These are phyloP conservation scores for Formica selysi DNA, from an alignment of 1,140 invertebrate species.

Conservation along the genomic window DNA sequence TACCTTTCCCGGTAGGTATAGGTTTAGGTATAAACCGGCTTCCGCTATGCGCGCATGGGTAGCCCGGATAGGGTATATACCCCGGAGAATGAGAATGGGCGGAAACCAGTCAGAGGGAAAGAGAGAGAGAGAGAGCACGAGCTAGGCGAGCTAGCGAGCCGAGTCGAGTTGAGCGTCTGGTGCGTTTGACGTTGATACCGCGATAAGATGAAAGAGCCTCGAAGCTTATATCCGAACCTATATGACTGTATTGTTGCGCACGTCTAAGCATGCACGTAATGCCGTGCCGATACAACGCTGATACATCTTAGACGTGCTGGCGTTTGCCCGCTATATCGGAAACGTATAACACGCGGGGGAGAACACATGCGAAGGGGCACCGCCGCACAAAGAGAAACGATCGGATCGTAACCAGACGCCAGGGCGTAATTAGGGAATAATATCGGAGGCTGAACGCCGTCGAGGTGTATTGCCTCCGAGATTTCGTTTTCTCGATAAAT, in stretches of 20 bases:
- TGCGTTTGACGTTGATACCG: slow-evolving; percentile 86
- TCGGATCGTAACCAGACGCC: slow-evolving; percentile 52
- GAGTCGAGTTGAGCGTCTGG: slow-evolving; percentile 79
- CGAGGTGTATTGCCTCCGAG: neutral
- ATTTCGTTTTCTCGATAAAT: slow-evolving; percentile 11
- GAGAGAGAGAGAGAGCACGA: slow-evolving; percentile 44
- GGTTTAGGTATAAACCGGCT: slow-evolving; percentile 76
- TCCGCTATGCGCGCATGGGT: slow-evolving; percentile 71
- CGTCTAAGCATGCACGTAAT: slow-evolving; percentile 85
- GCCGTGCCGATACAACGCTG: slow-evolving; percentile 80
- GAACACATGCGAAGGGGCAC: slow-evolving; percentile 32
- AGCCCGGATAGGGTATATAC: slow-evolving; percentile 74
- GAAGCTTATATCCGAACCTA: slow-evolving; percentile 84
- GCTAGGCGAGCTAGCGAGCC: slow-evolving; percentile 43
- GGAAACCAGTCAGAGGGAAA: slow-evolving; percentile 79
- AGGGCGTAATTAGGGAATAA: slow-evolving; percentile 54
- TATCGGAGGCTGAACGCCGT: slow-evolving; percentile 23
- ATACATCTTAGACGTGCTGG: slow-evolving; percentile 72
- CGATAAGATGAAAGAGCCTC: slow-evolving; percentile 86
- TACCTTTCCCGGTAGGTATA: slow-evolving; percentile 41
- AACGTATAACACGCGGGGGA: neutral
- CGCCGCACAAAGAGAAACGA: slow-evolving; percentile 60
- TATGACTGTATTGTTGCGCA: slow-evolving; percentile 84
- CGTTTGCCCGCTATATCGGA: slow-evolving; percentile 32
- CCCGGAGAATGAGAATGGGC: slow-evolving; percentile 80